Base-by-base conservation (phyloP, 2,797 vertebrate species). In the Graptemys geographica region DNA sequence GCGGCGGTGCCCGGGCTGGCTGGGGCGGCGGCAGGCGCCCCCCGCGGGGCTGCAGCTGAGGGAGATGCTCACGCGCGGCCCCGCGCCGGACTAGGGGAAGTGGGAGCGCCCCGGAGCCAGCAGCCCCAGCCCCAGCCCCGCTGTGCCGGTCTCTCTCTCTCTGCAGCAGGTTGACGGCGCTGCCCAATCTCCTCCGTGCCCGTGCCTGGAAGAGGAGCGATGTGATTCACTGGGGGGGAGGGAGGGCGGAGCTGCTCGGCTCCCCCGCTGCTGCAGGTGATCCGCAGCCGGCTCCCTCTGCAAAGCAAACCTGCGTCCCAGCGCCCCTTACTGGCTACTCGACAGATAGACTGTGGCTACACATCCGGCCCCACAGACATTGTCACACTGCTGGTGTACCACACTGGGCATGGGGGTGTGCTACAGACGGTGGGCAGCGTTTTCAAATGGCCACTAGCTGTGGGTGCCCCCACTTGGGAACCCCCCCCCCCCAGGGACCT, bases 201-300 rank as follows among this genome's bases (percentile, higher is more conserved):
- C 83, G 87, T 59, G 95, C 93, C 57, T n/a, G 87, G 83, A 44
- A 21, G 84, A 87, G 78, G 93, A 87, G 44, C 94, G 86, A 49
- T 53, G 95, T 81, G 96, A 96, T 95, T 93, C 94, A 93, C 92
- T 16, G 59, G 49, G 92, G 88, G 85, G 89, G 84, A 51, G 83
- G 52, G 83, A 94, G 91, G 97, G 98, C 92, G 98, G 97, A 97
- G 98, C 97, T 96, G 95, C 88, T 49, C 89, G 37, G 78, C 90
- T 87, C 96, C 91, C 96, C 88, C 93, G 28, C 91, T 37, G 97
- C 97, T 87, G 98, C 98, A 98, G 98, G 98, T 98, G 93, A 96
- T 97, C 98, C 87, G 98, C 98, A 98, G 93, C 97, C 96, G 52
- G 89, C 95, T 87, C 81, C 94, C 89, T 55, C 25, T 52, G 90